These are phyloP conservation scores for Sinella curviseta DNA, from an alignment of 1,140 invertebrate species.

Conservation along the genomic window DNA sequence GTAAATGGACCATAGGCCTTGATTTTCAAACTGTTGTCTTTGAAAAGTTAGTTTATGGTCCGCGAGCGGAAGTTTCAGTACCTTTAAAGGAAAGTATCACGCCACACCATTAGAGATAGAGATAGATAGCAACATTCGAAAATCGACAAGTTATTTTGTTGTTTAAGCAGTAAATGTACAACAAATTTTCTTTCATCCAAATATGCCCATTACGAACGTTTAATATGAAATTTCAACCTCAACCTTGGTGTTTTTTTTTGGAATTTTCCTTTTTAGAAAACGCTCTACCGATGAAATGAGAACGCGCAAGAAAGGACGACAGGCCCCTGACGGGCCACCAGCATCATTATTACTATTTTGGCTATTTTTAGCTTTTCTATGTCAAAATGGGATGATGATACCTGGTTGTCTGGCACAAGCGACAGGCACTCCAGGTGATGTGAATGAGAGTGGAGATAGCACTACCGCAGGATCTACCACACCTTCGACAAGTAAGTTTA, in stretches of 20 bases:
- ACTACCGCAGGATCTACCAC: not conserved
- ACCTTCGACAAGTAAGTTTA: not conserved
- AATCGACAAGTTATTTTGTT: no score
- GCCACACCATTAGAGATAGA: not conserved
- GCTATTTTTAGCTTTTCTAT: constrained; percentile 7
- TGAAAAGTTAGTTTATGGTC: no score
- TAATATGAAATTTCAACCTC: not conserved
- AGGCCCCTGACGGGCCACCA: constrained; percentile 17
- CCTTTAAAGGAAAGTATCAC: not conserved
- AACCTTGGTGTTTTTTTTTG: not conserved
- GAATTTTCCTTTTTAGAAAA: constrained; percentile 18
- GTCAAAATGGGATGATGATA: constrained; percentile 1
- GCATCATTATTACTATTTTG: constrained; percentile 18
- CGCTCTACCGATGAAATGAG: constrained; percentile 34
- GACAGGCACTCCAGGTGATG: not conserved
- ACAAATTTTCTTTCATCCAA: no score
- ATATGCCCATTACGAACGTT: no score
- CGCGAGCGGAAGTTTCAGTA: no score
- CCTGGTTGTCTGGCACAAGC: not conserved
- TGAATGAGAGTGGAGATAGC: not conserved
- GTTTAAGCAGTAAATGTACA: no score
- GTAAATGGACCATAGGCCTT: not conserved
- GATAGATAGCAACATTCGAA: no score
- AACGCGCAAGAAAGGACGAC: constrained; percentile 36
- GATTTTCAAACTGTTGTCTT: not conserved